A percentile compares a stretch with the other conserved stretches of the same genome.
phyloP scores from a whole-genome alignment of 2,797 vertebrate species.

The Cuculus canorus region DNA sequence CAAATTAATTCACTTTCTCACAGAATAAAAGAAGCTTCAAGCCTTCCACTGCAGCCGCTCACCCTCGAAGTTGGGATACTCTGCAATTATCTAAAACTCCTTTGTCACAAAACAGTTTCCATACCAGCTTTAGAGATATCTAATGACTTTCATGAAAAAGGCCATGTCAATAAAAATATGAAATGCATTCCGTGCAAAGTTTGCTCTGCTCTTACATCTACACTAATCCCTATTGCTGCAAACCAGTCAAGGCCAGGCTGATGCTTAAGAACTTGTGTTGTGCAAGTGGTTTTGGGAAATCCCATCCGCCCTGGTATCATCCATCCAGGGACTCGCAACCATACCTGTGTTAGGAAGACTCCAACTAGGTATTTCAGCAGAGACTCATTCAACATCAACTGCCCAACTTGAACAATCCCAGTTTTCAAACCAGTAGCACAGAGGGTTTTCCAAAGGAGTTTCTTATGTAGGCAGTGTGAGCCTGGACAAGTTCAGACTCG shows the following conservation, averaged over 20 bases:
- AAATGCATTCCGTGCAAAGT: fast-evolving
- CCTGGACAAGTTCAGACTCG: neutral
- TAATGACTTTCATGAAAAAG: neutral
- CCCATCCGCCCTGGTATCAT: too few relatives aligned
- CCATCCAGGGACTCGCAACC: neutral
- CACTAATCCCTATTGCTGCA: neutral
- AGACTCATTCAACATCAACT: neutral
- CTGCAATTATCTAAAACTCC: neutral
- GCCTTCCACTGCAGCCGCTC: neutral
- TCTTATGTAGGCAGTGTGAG: neutral
- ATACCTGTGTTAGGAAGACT: fast-evolving
- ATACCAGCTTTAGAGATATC: neutral
- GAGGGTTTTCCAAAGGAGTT: neutral
- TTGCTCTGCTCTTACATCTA: neutral
- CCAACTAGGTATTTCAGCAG: fast-evolving
- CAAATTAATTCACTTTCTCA: neutral
- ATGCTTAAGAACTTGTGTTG: neutral
- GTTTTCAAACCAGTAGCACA: neutral
- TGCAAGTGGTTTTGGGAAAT: neutral
- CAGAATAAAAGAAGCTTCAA: neutral
- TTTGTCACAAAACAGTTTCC: neutral
- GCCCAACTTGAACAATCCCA: neutral
- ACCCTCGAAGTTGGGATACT: neutral
- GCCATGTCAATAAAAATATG: neutral
- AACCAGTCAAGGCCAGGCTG: neutral